These are phyloP conservation scores for Amphibalanus amphitrite DNA, from an alignment of 1,140 invertebrate species.

Conservation along the genomic window DNA sequence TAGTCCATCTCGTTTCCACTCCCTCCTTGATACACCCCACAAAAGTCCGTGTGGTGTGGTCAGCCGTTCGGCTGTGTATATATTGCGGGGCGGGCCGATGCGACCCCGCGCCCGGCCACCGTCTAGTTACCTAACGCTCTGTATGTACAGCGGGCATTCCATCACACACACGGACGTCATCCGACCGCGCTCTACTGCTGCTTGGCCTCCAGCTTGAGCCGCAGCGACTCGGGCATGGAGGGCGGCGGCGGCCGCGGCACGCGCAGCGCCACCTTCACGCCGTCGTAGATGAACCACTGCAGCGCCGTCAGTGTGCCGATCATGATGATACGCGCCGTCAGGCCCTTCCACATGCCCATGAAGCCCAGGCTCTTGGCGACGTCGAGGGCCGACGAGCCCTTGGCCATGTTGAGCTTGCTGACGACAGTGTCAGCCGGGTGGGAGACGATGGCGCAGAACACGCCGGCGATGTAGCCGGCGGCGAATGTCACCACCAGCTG, in stretches of 20 bases:
- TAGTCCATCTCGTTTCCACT: too few relatives aligned
- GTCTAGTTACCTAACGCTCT: too few relatives aligned
- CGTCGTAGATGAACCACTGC: constrained; percentile 99
- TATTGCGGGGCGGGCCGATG: too few relatives aligned
- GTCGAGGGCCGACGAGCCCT: constrained; percentile 51
- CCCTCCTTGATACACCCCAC: too few relatives aligned
- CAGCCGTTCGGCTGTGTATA: too few relatives aligned
- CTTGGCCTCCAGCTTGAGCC: constrained; percentile 50
- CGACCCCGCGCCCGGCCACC: too few relatives aligned
- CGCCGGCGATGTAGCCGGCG: constrained; percentile 97
- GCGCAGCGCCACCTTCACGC: constrained; percentile 71
- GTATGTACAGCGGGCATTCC: too few relatives aligned
- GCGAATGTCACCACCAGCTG: constrained; percentile 88
- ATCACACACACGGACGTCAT: too few relatives aligned
- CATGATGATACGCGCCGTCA: constrained; percentile 96
- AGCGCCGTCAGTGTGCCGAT: constrained; percentile 96
- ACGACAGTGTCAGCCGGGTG: constrained; percentile 99
- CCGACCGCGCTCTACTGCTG: constrained; percentile 21
- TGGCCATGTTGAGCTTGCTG: constrained; percentile 97
- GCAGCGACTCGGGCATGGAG: constrained; percentile 92
- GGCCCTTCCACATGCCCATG: constrained; percentile 82
- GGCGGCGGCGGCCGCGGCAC: constrained; percentile 96
- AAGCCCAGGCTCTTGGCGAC: constrained; percentile 56
- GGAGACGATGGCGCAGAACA: constrained; percentile 98
- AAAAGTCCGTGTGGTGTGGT: too few relatives aligned